Evolutionary conservation across 37 sponge, comb jelly and placozoan genomes (phyloP), one percentile per base, ranked within the genome.

Genomic region (Aphrocallistes beatrix): DNA sequence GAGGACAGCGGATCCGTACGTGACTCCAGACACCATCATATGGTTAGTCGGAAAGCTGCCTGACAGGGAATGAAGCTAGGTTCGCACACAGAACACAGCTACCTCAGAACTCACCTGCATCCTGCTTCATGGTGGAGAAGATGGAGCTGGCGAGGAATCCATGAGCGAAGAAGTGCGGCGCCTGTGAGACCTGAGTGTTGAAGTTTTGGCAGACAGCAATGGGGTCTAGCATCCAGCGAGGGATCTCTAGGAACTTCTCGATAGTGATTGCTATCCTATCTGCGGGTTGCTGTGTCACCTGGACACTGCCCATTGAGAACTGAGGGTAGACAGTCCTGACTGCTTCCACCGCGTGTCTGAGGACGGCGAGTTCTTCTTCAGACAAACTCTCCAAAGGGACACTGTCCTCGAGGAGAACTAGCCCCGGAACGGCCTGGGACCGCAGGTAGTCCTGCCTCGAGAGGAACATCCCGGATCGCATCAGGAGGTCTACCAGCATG

Each of bases 381-480:
- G 75, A 60, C 34, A 60, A 13, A 28, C 75, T 60, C 28, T 60
- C 75, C 25, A 60, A 8, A 60, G 75, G 34, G 75, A 60, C 17
- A 25, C 10, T 60, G 34, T 60, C 75, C 6, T 60, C 75, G 3
- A 60, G 34, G 25, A 60, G 75, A 19, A 3, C n/a, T 30, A 13
- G 25, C 25, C 75, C 75, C 17, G 75, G 75, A 30, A 6, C n/a
- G 34, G 3, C 34, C 25, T 60, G 25, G 6, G 75, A 32, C 75
- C n/a, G 10, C 6, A 60, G 75, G 75, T 60, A 60, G 28, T 60
- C 32, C 34, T 60, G 28, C 6, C 75, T 19, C 1, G 17, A 19
- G 25, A 60, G 75, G 75, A 87, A 37, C 81, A 37, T 83, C 25
- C 87, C 87, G 23, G 87, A 87, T 83, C 87, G 45, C 51, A 38